phyloP scores from a whole-genome alignment of 2,797 vertebrate species.

The Chaetodon trifasciatus region DNA sequence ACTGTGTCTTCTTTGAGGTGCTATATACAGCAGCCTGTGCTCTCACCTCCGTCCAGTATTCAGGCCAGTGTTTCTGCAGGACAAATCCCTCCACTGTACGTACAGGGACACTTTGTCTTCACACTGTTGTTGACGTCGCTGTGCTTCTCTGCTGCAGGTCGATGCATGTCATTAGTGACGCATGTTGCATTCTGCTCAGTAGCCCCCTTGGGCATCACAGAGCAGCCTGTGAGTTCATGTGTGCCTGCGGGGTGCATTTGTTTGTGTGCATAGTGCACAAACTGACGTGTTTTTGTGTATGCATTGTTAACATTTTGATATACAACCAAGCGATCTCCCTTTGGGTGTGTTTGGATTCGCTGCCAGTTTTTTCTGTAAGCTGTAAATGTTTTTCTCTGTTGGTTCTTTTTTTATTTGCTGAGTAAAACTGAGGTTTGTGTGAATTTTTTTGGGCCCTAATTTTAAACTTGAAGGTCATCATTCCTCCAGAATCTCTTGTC shows the following conservation, averaged over 20 bases:
- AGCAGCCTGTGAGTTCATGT: not conserved
- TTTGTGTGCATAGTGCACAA: not conserved
- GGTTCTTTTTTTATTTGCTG: not conserved
- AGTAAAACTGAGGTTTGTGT: not conserved
- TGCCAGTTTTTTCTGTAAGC: not conserved
- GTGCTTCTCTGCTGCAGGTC: conserved; percentile 36
- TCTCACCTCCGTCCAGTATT: conserved; percentile 10
- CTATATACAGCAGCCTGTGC: not conserved
- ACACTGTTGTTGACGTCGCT: conserved; percentile 5
- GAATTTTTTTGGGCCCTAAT: not conserved
- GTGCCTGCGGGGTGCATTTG: not conserved
- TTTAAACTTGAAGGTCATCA: not conserved
- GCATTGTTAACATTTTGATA: conserved; percentile 1
- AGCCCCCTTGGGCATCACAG: not conserved
- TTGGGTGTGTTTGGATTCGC: conserved; percentile 1
- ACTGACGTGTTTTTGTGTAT: conserved; percentile 12
- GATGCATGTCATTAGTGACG: conserved; percentile 35
- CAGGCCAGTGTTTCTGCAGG: conserved; percentile 48
- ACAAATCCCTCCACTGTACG: conserved; percentile 1
- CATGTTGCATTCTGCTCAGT: conserved; percentile 30
- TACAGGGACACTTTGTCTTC: conserved; percentile 14
- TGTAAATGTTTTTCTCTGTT: not conserved
- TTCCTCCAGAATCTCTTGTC: not conserved
- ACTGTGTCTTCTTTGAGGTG: not conserved
- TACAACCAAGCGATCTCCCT: not conserved